A percentile compares a stretch with the other conserved stretches of the same genome.
phyloP scores from a whole-genome alignment of 1,140 invertebrate genomes.

The Chrysopa pallens region DNA sequence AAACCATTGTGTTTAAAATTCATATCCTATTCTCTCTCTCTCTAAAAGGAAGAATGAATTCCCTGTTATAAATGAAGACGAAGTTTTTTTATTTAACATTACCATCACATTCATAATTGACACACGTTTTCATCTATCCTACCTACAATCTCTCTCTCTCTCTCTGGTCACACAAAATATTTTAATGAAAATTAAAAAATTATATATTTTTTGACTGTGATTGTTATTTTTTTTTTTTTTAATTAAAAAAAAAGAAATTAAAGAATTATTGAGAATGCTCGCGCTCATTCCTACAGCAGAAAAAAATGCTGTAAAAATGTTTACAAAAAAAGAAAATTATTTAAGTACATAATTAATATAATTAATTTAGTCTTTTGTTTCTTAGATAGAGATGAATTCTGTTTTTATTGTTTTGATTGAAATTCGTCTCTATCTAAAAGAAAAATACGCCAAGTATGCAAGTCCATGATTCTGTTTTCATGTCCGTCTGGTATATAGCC shows the following conservation, averaged over 20 bases:
- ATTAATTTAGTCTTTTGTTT: background rate
- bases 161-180: background rate
- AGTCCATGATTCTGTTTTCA: background rate
- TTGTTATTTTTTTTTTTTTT: background rate
- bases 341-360: background rate
- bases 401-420: too few species aligned
- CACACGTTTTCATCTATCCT: too few species aligned
- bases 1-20: too few species aligned
- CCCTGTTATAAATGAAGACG: too few species aligned
- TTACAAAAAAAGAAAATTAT: background rate
- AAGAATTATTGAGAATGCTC: background rate
- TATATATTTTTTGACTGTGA: conserved; percentile 3
- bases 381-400: too few species aligned
- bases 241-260: background rate
- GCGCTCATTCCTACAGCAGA: background rate
- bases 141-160: too few species aligned
- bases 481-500: background rate
- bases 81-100: too few species aligned
- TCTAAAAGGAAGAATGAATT: too few species aligned
- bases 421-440: too few species aligned
- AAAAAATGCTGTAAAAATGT: background rate
- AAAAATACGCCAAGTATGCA: background rate
- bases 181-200: background rate
- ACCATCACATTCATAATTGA: too few species aligned
- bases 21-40: too few species aligned